These are phyloP conservation scores for Rhinoptilus africanus DNA, from an alignment of 2,113 vertebrate species.

Conservation along the genomic window DNA sequence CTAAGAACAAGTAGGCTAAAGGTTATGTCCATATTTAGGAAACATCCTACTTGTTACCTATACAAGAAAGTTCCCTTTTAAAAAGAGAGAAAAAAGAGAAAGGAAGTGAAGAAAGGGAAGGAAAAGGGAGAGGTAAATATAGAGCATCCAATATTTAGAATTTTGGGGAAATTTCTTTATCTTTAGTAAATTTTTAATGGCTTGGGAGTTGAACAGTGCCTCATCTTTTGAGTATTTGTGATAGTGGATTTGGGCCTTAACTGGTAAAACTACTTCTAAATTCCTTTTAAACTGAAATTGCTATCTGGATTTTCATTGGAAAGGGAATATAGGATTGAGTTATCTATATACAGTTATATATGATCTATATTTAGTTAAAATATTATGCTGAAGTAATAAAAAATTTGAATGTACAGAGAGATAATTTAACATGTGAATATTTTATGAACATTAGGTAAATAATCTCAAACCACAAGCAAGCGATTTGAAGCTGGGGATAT, in stretches of 20 bases:
- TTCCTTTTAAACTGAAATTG: background rate
- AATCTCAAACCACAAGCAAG: background rate
- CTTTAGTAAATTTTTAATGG: background rate
- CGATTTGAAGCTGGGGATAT: background rate
- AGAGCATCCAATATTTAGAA: background rate
- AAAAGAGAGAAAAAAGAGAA: background rate
- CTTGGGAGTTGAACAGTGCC: background rate
- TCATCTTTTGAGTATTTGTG: background rate
- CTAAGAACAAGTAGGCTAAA: background rate
- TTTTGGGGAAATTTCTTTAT: background rate
- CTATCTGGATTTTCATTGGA: background rate
- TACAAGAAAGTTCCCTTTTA: background rate
- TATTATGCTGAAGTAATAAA: background rate
- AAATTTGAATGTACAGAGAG: background rate
- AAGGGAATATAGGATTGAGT: background rate
- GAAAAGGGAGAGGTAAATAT: background rate
- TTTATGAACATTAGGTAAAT: background rate
- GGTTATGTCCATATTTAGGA: background rate
- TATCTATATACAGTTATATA: background rate
- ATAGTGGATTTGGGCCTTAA: background rate
- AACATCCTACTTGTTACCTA: background rate
- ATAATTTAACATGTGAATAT: background rate
- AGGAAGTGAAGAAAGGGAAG: background rate
- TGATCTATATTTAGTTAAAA: background rate
- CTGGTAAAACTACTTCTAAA: background rate